A percentile compares a stretch with the other conserved stretches of the same genome.
Evolutionary conservation across 2,113 vertebrate species (phyloP).

Genomic region (Rostratula benghalensis): DNA sequence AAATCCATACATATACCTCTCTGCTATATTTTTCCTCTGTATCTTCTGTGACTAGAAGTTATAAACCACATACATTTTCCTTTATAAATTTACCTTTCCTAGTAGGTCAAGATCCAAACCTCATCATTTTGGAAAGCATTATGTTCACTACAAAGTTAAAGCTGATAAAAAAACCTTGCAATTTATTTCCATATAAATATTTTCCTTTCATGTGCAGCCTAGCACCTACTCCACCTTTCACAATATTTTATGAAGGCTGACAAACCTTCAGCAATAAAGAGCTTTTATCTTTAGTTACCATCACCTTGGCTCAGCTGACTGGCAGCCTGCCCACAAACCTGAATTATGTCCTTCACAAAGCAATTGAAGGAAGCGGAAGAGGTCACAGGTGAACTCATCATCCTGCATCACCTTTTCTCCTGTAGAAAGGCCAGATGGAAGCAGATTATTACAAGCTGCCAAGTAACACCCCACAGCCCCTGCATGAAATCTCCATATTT

Average conservation of each 20-base stretch:
- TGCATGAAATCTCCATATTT: conserved; percentile 3
- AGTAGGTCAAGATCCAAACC: neutral
- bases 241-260: neutral
- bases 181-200: neutral
- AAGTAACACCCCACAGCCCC: neutral
- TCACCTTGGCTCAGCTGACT: neutral
- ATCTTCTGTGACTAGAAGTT: neutral
- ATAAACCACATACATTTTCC: neutral
- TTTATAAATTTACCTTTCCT: neutral
- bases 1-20: neutral
- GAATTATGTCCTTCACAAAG: conserved; percentile 96
- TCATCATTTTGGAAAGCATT: neutral
- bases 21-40: neutral
- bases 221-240: neutral
- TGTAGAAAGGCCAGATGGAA: conserved; percentile 72
- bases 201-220: neutral
- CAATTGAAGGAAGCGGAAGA: conserved; percentile 95
- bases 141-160: neutral
- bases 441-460: conserved; percentile 9
- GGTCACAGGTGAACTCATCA: conserved; percentile 95
- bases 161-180: neutral
- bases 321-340: conserved; percentile 78
- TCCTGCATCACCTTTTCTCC: conserved; percentile 98
- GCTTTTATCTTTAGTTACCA: neutral
- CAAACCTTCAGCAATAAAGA: neutral